These are phyloP conservation scores for Plagodis pulveraria DNA, from an alignment of 2,888 invertebrate species.

Conservation along the genomic window DNA sequence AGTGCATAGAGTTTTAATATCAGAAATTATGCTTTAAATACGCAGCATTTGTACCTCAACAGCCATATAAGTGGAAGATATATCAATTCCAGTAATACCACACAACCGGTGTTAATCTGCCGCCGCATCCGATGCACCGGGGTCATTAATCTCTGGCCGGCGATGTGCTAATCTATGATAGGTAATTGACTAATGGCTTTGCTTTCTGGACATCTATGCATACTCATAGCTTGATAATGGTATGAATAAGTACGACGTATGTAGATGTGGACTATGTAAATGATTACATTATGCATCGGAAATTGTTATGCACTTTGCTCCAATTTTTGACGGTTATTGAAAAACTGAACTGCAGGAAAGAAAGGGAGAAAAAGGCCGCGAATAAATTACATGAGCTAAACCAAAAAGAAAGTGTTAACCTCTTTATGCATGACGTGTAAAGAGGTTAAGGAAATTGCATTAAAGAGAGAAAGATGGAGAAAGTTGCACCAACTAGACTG, in stretches of 20 bases:
- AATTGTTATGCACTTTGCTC: not conserved
- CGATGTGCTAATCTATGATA: slow-evolving; percentile 68
- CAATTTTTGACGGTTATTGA: too few species aligned
- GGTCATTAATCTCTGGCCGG: slow-evolving; percentile 62
- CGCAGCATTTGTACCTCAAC: not conserved
- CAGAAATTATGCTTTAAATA: too few species aligned
- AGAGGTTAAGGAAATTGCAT: too few species aligned
- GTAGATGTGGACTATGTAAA: not conserved
- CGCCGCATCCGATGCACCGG: slow-evolving; percentile 44
- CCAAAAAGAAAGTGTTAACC: too few species aligned
- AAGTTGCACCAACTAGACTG: too few species aligned
- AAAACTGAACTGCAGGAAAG: too few species aligned
- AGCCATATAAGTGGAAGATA: not conserved
- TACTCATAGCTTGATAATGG: slow-evolving; percentile 7
- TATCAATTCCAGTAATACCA: slow-evolving; percentile 27
- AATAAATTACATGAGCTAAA: too few species aligned
- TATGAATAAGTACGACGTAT: not conserved
- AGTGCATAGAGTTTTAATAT: too few species aligned
- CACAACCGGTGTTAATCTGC: slow-evolving; percentile 39
- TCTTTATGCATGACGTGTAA: too few species aligned
- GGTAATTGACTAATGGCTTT: slow-evolving; percentile 66
- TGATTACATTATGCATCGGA: not conserved
- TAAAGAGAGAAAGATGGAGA: too few species aligned
- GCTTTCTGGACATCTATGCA: slow-evolving; percentile 37
- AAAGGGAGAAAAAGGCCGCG: too few species aligned